phyloP scores from a whole-genome alignment of 2,888 invertebrate species.

The Notodonta dromedarius region DNA sequence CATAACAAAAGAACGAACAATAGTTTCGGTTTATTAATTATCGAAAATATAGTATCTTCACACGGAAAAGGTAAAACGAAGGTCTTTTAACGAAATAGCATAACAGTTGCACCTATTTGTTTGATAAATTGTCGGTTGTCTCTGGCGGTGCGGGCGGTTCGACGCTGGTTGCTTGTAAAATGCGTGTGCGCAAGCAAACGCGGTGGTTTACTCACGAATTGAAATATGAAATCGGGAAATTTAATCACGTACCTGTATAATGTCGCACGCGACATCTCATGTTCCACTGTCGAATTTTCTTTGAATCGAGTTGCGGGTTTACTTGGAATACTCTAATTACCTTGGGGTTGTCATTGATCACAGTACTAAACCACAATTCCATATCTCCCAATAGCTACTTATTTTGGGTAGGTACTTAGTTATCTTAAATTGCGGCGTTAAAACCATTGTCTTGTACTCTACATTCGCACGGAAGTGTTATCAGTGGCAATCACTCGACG shows the following conservation, averaged over 20 bases:
- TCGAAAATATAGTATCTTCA: conserved; percentile 4
- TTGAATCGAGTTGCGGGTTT: conserved; percentile 36
- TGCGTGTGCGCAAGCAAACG: conserved; percentile 53
- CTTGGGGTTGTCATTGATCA: not conserved
- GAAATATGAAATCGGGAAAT: conserved; percentile 60
- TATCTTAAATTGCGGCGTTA: conserved; percentile 19
- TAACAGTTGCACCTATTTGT: conserved; percentile 48
- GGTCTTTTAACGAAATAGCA: conserved; percentile 20
- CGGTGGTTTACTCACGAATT: conserved; percentile 44
- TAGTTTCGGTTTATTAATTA: conserved; percentile 26
- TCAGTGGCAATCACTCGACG: conserved; percentile 1
- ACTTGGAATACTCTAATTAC: not conserved
- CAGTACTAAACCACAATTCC: not conserved
- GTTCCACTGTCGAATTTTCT: conserved; percentile 55
- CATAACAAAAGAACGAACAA: conserved; percentile 41
- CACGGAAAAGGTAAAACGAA: conserved; percentile 10
- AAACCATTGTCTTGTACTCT: conserved; percentile 30
- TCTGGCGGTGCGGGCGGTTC: conserved; percentile 44
- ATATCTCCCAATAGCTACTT: not conserved
- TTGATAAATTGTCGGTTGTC: conserved; percentile 63
- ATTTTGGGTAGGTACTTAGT: not conserved
- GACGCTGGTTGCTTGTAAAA: conserved; percentile 43
- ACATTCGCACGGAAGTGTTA: conserved; percentile 13
- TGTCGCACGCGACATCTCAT: conserved; percentile 61
- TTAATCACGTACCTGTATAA: conserved; percentile 59